These are phyloP conservation scores for Actenoides lindsayi DNA, from an alignment of 2,113 vertebrate genomes.

Conservation along the genomic window DNA sequence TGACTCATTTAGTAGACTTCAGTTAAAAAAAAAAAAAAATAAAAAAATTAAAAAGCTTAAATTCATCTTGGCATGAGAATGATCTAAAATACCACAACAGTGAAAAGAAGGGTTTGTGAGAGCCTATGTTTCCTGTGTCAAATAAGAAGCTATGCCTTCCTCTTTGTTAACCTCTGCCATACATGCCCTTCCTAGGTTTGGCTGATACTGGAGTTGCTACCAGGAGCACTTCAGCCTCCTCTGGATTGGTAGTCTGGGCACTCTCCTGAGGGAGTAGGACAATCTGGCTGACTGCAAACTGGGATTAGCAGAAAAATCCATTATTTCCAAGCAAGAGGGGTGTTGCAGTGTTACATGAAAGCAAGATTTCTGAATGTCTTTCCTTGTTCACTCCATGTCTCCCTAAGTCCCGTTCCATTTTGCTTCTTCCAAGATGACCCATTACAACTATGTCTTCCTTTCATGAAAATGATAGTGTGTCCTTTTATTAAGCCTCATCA, in stretches of 20 bases:
- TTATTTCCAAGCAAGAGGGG: background rate
- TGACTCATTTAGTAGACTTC: background rate
- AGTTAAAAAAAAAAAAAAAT: background rate
- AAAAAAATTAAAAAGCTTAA: background rate
- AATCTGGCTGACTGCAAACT: background rate
- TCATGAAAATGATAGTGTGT: background rate
- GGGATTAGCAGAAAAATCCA: fast-evolving
- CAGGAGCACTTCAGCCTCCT: background rate
- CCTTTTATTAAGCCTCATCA: background rate
- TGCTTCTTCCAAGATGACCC: background rate
- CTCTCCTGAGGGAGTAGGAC: background rate
- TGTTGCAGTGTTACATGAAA: background rate
- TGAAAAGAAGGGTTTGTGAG: background rate
- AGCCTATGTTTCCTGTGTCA: background rate
- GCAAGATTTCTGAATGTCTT: background rate
- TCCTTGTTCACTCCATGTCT: background rate
- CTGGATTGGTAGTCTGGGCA: background rate
- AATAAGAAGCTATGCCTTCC: background rate
- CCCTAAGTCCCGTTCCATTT: background rate
- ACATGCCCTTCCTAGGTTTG: background rate
- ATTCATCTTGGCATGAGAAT: background rate
- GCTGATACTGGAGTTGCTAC: background rate
- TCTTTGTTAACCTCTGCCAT: background rate
- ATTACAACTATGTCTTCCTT: background rate
- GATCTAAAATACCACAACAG: background rate